Evolutionary conservation across 2,113 vertebrate genomes (phyloP).

Genomic region (Chamaetylas fuelleborni): DNA sequence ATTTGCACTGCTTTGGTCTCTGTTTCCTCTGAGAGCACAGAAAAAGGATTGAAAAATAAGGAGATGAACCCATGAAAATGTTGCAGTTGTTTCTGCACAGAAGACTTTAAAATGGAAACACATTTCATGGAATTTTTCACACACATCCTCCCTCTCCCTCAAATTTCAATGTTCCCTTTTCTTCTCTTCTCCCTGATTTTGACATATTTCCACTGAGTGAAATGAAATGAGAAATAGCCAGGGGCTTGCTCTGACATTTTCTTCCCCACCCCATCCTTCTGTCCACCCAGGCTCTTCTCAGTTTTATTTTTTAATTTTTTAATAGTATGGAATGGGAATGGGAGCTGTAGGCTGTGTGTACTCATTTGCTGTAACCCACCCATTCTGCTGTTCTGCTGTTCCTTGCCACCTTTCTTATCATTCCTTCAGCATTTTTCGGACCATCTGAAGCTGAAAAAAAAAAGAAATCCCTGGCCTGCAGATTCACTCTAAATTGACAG

Average conservation of each 20-base stretch:
- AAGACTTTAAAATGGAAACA: slow-evolving; percentile 34
- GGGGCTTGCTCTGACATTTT: slow-evolving; percentile 62
- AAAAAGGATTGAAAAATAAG: background rate
- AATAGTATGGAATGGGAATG: background rate
- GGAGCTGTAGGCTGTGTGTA: background rate
- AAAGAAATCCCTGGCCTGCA: background rate
- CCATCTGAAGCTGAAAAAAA: background rate
- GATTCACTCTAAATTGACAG: slow-evolving; percentile 25
- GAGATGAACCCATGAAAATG: background rate
- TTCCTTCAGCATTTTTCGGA: background rate
- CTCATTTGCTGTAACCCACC: background rate
- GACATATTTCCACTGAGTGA: slow-evolving; percentile 17
- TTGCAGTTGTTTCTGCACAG: background rate
- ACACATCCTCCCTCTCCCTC: background rate
- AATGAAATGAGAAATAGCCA: slow-evolving; percentile 57
- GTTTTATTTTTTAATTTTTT: background rate
- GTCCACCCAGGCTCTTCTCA: slow-evolving; percentile 9
- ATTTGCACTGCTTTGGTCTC: background rate
- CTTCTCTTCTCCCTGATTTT: slow-evolving; percentile 26
- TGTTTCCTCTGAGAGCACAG: background rate
- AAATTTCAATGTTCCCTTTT: slow-evolving; percentile 43
- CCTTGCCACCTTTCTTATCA: background rate
- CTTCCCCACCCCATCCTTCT: slow-evolving; percentile 11
- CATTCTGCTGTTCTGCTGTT: background rate
- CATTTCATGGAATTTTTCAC: slow-evolving; percentile 38